Percentiles rank a stretch among this genome's conserved stretches.
Conservation (phyloP, 2,113 vertebrate species). For the Danionella cerebrum region DNA sequence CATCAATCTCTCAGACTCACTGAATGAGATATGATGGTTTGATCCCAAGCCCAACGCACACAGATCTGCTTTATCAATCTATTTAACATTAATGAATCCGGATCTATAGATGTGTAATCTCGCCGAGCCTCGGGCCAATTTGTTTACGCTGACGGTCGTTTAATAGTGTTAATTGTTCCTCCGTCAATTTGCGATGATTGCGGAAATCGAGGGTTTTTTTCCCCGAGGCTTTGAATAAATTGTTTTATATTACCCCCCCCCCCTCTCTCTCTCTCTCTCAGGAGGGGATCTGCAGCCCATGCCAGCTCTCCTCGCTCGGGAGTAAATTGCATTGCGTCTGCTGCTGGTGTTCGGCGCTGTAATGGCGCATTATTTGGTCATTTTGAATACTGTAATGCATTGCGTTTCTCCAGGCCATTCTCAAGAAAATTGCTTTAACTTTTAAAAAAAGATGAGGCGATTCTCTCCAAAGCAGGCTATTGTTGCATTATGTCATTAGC, state of each 20-base stretch:
- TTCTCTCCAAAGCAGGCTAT: slow-evolving; percentile 86
- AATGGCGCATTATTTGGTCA: slow-evolving; percentile 98
- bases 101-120: slow-evolving; percentile 13
- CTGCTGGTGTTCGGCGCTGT: slow-evolving; percentile 95
- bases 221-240: slow-evolving; percentile 90
- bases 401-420: slow-evolving; percentile 87
- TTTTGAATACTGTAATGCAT: slow-evolving; percentile 98
- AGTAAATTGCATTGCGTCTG: slow-evolving; percentile 96
- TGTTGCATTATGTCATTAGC: slow-evolving; percentile 89
- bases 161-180: slow-evolving; percentile 96
- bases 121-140: slow-evolving; percentile 80
- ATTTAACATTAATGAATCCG: too few species aligned
- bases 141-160: slow-evolving; percentile 93
- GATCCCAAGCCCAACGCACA: too few species aligned
- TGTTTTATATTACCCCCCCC: slow-evolving; percentile 90
- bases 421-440: slow-evolving; percentile 99
- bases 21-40: too few species aligned
- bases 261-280: slow-evolving; percentile 79
- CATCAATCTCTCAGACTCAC: too few species aligned
- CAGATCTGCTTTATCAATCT: too few species aligned
- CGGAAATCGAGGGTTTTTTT: slow-evolving; percentile 95
- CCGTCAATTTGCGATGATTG: slow-evolving; percentile 97
- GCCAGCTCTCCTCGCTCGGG: too few species aligned
- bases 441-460: slow-evolving; percentile 93
- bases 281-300: slow-evolving; percentile 85